Conservation (phyloP, 1,140 invertebrate species). For the Eumaeus atala region DNA sequence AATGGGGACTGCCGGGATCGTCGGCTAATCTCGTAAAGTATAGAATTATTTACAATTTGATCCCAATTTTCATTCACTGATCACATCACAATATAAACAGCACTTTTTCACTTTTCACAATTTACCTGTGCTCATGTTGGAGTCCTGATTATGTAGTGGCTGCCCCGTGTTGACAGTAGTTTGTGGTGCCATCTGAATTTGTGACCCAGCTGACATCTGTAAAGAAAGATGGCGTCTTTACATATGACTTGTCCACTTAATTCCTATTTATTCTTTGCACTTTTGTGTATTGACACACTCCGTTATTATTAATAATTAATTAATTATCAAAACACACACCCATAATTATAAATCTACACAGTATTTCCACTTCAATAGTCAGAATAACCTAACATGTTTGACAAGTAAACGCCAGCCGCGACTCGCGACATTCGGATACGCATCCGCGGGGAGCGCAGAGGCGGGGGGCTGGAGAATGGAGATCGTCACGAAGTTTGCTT, state of each 20-base stretch:
- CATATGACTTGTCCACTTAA: conserved; percentile 66
- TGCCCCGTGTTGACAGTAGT: conserved; percentile 89
- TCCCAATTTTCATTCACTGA: conserved; percentile 34
- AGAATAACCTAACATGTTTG: conserved; percentile 72
- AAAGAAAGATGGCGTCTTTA: conserved; percentile 76
- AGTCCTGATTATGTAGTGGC: conserved; percentile 93
- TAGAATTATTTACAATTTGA: conserved; percentile 10
- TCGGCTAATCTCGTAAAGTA: conserved; percentile 3
- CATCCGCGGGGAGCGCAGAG: conserved; percentile 61
- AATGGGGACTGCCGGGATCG: conserved; percentile 21
- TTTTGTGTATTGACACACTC: conserved; percentile 26
- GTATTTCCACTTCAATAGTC: conserved; percentile 46
- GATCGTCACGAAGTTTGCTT: conserved; percentile 72
- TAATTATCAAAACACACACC: conserved; percentile 34
- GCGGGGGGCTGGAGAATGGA: conserved; percentile 54
- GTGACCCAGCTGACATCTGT: conserved; percentile 94
- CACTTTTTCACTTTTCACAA: conserved; percentile 63
- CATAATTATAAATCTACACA: conserved; percentile 39
- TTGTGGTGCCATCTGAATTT: conserved; percentile 95
- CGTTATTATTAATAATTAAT: conserved; percentile 44
- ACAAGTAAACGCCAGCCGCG: conserved; percentile 69
- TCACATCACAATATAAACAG: conserved; percentile 50
- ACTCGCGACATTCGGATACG: conserved; percentile 72
- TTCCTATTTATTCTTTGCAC: conserved; percentile 32
- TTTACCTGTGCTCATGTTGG: conserved; percentile 94